phyloP scores from a whole-genome alignment of 2,797 vertebrate genomes.

The Smutsia temminckii region DNA sequence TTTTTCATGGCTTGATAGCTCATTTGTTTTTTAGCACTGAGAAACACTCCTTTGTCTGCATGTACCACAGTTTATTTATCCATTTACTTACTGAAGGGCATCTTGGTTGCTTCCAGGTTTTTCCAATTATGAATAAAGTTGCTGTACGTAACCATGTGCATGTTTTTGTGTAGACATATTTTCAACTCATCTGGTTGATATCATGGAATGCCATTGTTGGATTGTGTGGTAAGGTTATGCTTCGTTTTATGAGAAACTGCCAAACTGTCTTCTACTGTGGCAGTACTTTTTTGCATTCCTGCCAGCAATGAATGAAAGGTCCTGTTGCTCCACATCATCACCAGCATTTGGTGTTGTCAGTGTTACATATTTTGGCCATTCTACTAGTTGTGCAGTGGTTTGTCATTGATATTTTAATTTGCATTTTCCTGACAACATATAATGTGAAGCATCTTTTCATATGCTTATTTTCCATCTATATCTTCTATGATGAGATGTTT shows the following conservation, averaged over 20 bases:
- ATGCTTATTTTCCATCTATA: neutral
- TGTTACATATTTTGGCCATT: neutral
- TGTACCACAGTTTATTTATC: neutral
- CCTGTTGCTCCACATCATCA: neutral
- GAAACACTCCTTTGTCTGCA: neutral
- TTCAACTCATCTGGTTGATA: neutral
- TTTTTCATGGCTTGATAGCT: neutral
- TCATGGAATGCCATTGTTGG: neutral
- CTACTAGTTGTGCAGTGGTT: neutral
- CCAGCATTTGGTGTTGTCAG: neutral
- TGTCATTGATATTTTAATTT: neutral
- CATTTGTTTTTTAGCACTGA: neutral
- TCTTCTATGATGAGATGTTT: neutral
- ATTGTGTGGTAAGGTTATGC: neutral
- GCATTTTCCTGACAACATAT: neutral
- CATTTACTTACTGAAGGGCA: neutral
- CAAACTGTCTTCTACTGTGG: neutral
- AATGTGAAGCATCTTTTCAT: neutral
- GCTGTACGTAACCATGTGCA: neutral
- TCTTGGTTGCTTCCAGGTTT: neutral
- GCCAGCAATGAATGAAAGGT: neutral
- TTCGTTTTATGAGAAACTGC: neutral
- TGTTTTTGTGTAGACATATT: neutral
- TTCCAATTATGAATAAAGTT: neutral
- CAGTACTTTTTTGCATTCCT: neutral